These are phyloP conservation scores for Rosalia funebris DNA, from an alignment of 2,888 invertebrate genomes.

Conservation along the genomic window DNA sequence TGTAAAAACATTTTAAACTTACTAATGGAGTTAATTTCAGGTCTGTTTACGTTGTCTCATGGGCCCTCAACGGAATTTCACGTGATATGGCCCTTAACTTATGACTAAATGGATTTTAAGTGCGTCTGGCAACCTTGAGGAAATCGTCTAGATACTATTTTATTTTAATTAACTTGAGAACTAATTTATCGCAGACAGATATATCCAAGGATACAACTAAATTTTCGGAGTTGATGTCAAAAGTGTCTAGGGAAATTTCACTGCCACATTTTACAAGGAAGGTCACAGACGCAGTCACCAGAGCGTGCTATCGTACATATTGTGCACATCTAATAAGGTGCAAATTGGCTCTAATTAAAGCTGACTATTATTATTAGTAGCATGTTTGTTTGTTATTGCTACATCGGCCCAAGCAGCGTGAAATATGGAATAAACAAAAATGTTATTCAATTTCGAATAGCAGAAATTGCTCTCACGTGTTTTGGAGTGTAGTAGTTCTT, in stretches of 20 bases:
- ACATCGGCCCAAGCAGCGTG: no score
- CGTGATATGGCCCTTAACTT: constrained; percentile 18
- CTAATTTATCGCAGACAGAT: constrained; percentile 6
- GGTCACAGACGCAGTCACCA: not conserved
- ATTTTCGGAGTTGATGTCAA: not conserved
- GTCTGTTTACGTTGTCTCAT: constrained; percentile 29
- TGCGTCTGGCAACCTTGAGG: constrained; percentile 4
- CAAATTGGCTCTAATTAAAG: no score
- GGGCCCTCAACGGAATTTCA: constrained; percentile 24
- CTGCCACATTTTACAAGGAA: not conserved
- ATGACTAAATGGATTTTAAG: constrained; percentile 17
- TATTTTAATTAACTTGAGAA: constrained; percentile 12
- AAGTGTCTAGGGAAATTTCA: not conserved
- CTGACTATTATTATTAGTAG: no score
- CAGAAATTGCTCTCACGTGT: no score
- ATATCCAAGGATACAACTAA: not conserved
- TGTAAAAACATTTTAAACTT: constrained; percentile 28
- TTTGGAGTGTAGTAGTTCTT: no score
- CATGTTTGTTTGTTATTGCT: no score
- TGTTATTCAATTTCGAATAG: no score
- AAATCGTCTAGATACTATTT: constrained; percentile 14
- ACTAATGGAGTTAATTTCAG: constrained; percentile 31
- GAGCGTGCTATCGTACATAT: not conserved
- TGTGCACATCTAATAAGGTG: not conserved
- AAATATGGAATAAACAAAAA: no score